Evolutionary conservation across 1,140 invertebrate genomes (phyloP), one percentile per base, ranked within the genome.

Genomic region (Papilio helenus): DNA sequence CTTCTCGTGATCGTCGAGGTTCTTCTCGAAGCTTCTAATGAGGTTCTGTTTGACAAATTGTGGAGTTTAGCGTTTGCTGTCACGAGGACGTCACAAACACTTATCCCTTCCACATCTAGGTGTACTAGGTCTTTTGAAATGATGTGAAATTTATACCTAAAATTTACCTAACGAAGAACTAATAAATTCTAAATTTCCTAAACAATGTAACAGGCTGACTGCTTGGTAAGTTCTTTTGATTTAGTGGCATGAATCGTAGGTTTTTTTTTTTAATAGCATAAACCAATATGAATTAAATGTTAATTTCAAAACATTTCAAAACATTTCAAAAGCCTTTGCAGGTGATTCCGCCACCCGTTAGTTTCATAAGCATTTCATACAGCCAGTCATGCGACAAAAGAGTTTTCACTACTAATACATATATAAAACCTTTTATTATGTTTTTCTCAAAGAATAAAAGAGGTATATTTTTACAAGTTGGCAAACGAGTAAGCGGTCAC

Each of bases 1-100:
- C 78, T 86, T 90, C 88, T 96, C 95, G 84, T 95, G 95, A 83
- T 95, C 91, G 82, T 95, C 94, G 29, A 95, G 88, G 51, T 95
- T 88, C 72, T 90, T 90, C 83, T 85, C 90, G 90, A 95, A 95
- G 29, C 79, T 79, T 49, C 88, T 84, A 78, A 93, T 84, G 76
- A 94, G 83, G 46, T 49, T 91, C 94, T 95, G 92, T 85, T 83
- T 65, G 79, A 77, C 82, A 84, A 82, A 87, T 86, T 79, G 79
- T 71, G 74, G 46, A 39, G 83, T 82, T 87, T 88, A 81, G 80
- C 76, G 76, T 79, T 77, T 49, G 78, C 74, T 76, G 12, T 39
- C 77, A 29, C 18, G 65, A 80, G 86, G 89, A 90, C 92, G 87
- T 76, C 85, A 92, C 89, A 87, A 76, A 90, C 86, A 87, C 80